These are phyloP conservation scores for Spialia ferax DNA, from an alignment of 2,888 invertebrate species.

Conservation along the genomic window DNA sequence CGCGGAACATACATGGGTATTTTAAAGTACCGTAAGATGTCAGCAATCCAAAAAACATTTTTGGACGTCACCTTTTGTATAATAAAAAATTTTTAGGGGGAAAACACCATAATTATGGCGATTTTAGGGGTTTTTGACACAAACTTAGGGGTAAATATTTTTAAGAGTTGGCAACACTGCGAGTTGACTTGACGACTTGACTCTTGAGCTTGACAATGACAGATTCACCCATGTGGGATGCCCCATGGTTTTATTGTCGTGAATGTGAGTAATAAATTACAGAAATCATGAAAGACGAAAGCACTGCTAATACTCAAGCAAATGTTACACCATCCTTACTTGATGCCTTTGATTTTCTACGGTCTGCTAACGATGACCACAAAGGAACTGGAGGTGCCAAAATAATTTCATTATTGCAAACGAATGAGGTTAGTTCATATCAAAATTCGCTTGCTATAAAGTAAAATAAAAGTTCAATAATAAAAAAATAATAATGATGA, in stretches of 20 bases:
- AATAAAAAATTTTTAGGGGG: too few relatives aligned
- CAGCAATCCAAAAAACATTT: too few relatives aligned
- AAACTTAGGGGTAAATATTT: too few relatives aligned
- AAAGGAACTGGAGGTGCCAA: constrained; percentile 74
- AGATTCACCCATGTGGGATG: constrained; percentile 17
- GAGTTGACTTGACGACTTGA: not conserved
- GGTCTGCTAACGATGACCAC: constrained; percentile 66
- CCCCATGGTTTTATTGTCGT: not conserved
- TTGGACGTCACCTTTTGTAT: too few relatives aligned
- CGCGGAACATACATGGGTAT: too few relatives aligned
- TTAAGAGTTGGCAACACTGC: too few relatives aligned
- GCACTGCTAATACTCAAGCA: constrained; percentile 51
- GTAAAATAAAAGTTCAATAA: not conserved
- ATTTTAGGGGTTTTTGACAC: too few relatives aligned
- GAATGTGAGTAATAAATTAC: not conserved
- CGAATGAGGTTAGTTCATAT: constrained; percentile 70
- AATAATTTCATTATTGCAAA: constrained; percentile 72
- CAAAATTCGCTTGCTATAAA: not conserved
- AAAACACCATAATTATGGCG: too few relatives aligned
- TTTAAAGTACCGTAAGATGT: too few relatives aligned
- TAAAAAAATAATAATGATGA: too few relatives aligned
- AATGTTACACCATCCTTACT: constrained; percentile 71
- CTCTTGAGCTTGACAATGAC: not conserved
- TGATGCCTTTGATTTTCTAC: constrained; percentile 76
- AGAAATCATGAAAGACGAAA: constrained; percentile 69